A percentile compares a stretch with the other conserved stretches of the same genome.
Conservation (phyloP, 2,797 vertebrate species). For the Lacerta bilineata region DNA sequence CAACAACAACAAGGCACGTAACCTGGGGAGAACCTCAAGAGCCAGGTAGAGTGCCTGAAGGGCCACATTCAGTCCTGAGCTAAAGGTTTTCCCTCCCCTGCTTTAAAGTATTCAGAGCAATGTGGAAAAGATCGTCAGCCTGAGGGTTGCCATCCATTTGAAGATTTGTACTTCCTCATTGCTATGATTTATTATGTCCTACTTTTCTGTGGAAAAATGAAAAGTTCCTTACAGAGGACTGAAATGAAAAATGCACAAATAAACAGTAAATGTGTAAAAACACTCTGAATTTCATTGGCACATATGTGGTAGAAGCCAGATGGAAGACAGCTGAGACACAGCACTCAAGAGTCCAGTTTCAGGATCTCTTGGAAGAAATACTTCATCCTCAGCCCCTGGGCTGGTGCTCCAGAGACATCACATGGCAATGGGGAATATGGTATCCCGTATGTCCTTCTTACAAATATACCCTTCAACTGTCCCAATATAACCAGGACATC, state of each 20-base stretch:
- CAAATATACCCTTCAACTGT: too few species aligned
- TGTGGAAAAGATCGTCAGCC: neutral
- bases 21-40: too few species aligned
- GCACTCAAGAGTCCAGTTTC: neutral
- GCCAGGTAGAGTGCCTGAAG: too few species aligned
- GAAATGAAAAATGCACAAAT: neutral
- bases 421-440: neutral
- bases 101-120: too few species aligned
- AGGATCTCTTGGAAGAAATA: neutral
- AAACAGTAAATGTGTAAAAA: neutral
- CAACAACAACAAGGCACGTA: too few species aligned
- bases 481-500: too few species aligned
- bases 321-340: neutral
- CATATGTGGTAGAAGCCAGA: neutral
- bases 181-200: neutral
- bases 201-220: neutral
- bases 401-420: neutral
- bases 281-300: neutral
- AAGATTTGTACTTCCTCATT: neutral
- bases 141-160: neutral
- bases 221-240: neutral
- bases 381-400: too few species aligned
- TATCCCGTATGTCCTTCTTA: too few species aligned
- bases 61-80: too few species aligned
- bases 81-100: too few species aligned